Evolutionary conservation across 2,888 invertebrate genomes (phyloP).

Genomic region (Catocala nupta): DNA sequence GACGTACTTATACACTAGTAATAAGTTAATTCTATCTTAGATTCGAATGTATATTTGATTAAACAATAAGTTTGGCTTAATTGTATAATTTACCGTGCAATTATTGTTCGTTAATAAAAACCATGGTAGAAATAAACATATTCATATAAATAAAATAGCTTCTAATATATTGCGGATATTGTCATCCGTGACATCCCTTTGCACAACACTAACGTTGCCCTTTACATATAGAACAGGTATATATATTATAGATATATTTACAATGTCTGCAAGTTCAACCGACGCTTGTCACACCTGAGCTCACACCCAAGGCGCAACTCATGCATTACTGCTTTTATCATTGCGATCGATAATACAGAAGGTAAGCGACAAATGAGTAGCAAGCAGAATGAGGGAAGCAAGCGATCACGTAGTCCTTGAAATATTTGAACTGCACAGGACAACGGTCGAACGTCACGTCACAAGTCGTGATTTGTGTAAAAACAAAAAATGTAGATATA

Average conservation of each 20-base stretch:
- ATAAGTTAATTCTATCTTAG: no score
- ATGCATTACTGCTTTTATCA: conserved; percentile 29
- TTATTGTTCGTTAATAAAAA: no score
- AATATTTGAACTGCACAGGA: conserved; percentile 64
- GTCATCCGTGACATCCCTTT: no score
- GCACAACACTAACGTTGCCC: not conserved
- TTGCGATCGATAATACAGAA: conserved; percentile 8
- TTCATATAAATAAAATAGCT: no score
- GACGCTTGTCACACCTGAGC: not conserved
- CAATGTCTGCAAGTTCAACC: conserved; percentile 6
- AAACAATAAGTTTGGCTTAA: no score
- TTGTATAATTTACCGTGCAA: no score
- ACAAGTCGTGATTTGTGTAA: conserved; percentile 3
- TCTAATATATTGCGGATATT: no score
- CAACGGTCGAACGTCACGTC: conserved; percentile 9
- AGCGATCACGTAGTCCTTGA: conserved; percentile 61
- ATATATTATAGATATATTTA: no score
- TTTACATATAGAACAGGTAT: not conserved
- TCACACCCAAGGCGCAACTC: conserved; percentile 13
- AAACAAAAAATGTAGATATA: not conserved
- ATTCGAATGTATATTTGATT: no score
- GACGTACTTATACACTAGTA: no score
- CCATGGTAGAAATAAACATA: no score
- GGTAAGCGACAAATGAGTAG: conserved; percentile 35
- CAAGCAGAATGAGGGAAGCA: conserved; percentile 38